Conservation (phyloP, 1,140 invertebrate species). For the Euura lappo region DNA sequence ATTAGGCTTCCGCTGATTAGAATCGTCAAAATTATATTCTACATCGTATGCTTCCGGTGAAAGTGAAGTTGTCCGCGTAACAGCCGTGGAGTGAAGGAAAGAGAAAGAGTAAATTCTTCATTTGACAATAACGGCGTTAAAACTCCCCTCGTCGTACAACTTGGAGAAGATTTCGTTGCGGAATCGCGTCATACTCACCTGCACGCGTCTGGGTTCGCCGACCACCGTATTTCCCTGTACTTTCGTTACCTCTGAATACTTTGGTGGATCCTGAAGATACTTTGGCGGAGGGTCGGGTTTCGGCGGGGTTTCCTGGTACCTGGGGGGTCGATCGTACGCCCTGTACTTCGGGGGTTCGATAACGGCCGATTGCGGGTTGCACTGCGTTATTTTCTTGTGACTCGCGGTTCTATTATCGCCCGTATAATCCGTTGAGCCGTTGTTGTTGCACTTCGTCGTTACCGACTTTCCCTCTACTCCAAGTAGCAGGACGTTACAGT, state of each 20-base stretch:
- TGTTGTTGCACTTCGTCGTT: neutral
- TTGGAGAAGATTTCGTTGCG: no score
- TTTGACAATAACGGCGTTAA: no score
- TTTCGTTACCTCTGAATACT: conserved; percentile 48
- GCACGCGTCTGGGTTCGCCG: conserved; percentile 40
- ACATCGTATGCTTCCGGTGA: neutral
- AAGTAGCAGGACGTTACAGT: no score
- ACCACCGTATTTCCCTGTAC: conserved; percentile 39
- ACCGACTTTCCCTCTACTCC: neutral
- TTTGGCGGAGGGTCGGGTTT: conserved; percentile 49
- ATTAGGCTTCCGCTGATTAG: no score
- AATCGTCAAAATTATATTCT: no score
- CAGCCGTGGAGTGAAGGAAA: no score
- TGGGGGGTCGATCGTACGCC: conserved; percentile 48
- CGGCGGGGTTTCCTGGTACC: conserved; percentile 48
- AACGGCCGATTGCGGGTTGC: conserved; percentile 26
- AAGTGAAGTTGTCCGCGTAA: neutral
- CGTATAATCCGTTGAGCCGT: neutral
- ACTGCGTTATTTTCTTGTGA: conserved; percentile 16
- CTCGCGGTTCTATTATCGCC: neutral
- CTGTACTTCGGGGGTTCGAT: conserved; percentile 51
- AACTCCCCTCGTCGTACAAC: no score
- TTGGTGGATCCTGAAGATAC: conserved; percentile 46
- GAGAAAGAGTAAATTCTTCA: no score
- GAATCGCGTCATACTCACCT: conserved; percentile 30